Evolutionary conservation across 2,888 invertebrate genomes (phyloP), one percentile per base, ranked within the genome.

Genomic region (Agrotis clavis): DNA sequence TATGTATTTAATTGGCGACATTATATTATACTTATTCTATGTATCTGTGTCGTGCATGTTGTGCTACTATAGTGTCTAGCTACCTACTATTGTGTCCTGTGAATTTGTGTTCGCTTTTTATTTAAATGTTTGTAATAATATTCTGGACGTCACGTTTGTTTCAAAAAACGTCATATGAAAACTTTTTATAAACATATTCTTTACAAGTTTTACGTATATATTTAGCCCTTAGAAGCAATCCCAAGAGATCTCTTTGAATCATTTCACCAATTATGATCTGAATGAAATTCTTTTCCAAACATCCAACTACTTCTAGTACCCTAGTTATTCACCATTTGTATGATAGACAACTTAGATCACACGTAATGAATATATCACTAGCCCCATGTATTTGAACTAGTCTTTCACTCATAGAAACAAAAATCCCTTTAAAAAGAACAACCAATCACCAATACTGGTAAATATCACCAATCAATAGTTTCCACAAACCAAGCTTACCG

Each of bases 21-120:
- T 74, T 41, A 76, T 75, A 78, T 68, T 78, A 71, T 75, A 82
- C 60, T 60, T 77, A 68, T 69, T 80, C 35, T 80, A 81, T 79
- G 81, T 74, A 78, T 77, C 48, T 78, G 66, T 84, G 84, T 84
- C 82, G 76, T 90, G 88, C 88, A 89, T 90, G 90, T 86, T 91
- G 90, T 93, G 85, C 83, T 71, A 66, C 90, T 92, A 90, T 92
- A 92, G 88, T 89, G 87, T 77, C 85, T 90, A 90, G 90, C 86
- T 90, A 86, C 85, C 85, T 80, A 81, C 71, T 88, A 92, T 96
- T 97, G 96, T 97, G 97, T 97, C 97, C 97, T 97, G 97, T 97
- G 97, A 95, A 89, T 90, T 94, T 95, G 95, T 97, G 97, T 96
- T 94, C 94, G 96, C 97, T 97, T 97, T 92, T 94, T 95, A 94